phyloP scores from a whole-genome alignment of 37 sponge, comb jelly and placozoan genomes.

The Corticium candelabrum region DNA sequence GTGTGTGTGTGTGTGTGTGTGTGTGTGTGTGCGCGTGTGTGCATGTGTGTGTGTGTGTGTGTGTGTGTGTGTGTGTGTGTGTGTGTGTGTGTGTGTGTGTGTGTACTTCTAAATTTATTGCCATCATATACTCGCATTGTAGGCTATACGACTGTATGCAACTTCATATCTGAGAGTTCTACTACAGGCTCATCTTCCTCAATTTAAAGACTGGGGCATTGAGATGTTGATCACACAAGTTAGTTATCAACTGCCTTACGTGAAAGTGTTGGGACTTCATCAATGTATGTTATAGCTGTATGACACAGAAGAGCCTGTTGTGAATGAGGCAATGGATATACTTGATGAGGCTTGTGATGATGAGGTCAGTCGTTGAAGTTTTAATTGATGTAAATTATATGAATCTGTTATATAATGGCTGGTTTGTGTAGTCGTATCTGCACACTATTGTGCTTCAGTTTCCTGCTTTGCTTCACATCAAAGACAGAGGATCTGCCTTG shows the following conservation, averaged over 20 bases:
- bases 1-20: no score
- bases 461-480: conserved; percentile 55
- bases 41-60: no score
- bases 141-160: conserved; percentile 57
- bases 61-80: no score
- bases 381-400: no score
- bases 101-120: no score
- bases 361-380: conserved; percentile 32
- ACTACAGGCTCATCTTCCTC: conserved; percentile 44
- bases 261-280: no score
- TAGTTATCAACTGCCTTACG: not conserved
- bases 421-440: conserved; percentile 42
- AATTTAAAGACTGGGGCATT: conserved; percentile 79
- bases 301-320: conserved; percentile 48
- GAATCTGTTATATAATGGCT: not conserved
- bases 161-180: conserved; percentile 60
- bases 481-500: conserved; percentile 49
- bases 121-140: no score
- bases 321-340: conserved; percentile 59
- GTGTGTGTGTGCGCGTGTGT: no score
- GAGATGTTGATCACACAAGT: conserved; percentile 68
- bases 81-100: no score
- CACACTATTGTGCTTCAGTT: conserved; percentile 50
- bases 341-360: conserved; percentile 88
- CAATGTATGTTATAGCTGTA: conserved; percentile 50